Base-by-base conservation (phyloP, 2,888 invertebrate genomes). In the Eulithis prunata region DNA sequence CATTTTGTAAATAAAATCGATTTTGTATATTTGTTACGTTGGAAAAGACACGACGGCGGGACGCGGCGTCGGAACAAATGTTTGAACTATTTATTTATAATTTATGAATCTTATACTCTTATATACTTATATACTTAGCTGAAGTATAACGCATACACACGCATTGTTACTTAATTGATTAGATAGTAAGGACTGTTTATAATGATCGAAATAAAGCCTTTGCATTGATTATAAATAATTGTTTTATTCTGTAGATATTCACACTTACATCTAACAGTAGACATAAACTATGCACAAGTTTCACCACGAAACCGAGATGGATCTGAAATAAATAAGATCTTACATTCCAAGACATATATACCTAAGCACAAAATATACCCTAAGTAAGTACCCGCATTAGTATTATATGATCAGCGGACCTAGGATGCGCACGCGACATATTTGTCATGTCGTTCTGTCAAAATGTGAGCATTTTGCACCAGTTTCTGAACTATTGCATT, bases 121-220 rank as follows among this genome's bases (percentile, higher is more conserved):
- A 59, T 79, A 57, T 78, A 76, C 71, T 80, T 41, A 59, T 79
- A 57, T 78, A 76, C 84, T 83, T 21, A 21, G 21, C 21, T 82
- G 81, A 68, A 74, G 75, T 72, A 73, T 76, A 77, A 80, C 80
- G 88, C 88, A 89, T 85, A 80, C 86, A 80, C 86, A 86, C 85
- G 90, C 91, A 89, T 86, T 86, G 91, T 91, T 92, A 92, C 92
- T 92, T 92, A 91, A 91, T 83, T 86, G 60, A 82, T 84, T 89
- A 91, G 88, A 76, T 82, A 76, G 77, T 90, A 90, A 90, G 90
- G 82, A 88, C 85, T 87, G 87, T 90, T 89, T 91, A 88, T 86
- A 86, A 78, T 84, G 87, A 84, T 86, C 88, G 71, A 81, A 87
- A 87, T 85, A 91, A 91, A 92, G 91, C 90, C 91, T 91, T 86